Evolutionary conservation across 2,888 invertebrate genomes (phyloP).

Genomic region (Catotricha subobsoleta): DNA sequence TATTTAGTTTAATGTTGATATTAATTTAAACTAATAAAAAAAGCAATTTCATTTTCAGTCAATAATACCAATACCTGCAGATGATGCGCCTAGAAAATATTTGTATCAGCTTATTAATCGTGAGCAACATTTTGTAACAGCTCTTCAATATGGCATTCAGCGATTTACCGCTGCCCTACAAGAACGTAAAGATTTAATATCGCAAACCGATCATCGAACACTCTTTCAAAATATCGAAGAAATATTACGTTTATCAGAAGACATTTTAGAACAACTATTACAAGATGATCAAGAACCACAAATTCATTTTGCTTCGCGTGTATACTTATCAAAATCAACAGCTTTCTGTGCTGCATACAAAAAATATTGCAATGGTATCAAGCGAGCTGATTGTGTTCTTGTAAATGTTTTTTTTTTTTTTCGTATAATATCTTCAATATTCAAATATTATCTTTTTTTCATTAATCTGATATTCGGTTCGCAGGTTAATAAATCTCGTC

Average conservation of each 20-base stretch:
- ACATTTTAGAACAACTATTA: constrained; percentile 55
- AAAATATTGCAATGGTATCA: constrained; percentile 66
- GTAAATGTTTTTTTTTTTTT: constrained; percentile 27
- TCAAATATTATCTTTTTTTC: constrained; percentile 3
- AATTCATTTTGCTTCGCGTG: constrained; percentile 45
- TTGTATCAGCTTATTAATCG: constrained; percentile 56
- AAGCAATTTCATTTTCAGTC: constrained; percentile 20
- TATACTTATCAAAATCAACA: constrained; percentile 54
- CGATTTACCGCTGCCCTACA: constrained; percentile 57
- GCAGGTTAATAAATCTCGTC: constrained; percentile 49
- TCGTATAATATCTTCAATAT: background rate
- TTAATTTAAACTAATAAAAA: too few relatives aligned
- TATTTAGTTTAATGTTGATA: too few relatives aligned
- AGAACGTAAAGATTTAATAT: constrained; percentile 58
- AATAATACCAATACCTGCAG: constrained; percentile 21
- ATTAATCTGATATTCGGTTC: background rate
- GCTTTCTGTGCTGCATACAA: constrained; percentile 61
- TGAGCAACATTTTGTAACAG: constrained; percentile 62
- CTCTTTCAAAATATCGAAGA: constrained; percentile 77
- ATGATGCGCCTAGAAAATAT: constrained; percentile 46
- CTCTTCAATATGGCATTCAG: constrained; percentile 59
- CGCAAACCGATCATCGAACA: constrained; percentile 55
- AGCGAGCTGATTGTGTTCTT: constrained; percentile 69
- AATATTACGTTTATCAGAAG: constrained; percentile 56
- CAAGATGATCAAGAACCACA: constrained; percentile 57